phyloP scores from a whole-genome alignment of 1,140 invertebrate species.

The Delia radicum region DNA sequence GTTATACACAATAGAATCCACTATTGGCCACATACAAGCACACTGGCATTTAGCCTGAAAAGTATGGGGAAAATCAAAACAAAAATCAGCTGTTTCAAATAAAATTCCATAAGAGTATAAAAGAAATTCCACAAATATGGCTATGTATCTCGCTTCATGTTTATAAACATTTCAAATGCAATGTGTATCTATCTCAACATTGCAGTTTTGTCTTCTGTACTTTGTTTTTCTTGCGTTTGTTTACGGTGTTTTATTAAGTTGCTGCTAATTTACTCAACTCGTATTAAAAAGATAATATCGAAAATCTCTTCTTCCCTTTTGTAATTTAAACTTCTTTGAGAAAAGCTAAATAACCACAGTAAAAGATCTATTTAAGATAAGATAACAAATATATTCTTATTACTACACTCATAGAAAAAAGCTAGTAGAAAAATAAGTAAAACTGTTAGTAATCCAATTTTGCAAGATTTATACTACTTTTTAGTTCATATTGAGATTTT shows the following conservation, averaged over 20 bases:
- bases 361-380: neutral
- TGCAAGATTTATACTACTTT: too few relatives aligned
- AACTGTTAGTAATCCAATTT: too few relatives aligned
- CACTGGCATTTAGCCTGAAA: neutral
- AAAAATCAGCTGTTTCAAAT: constrained; percentile 16
- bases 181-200: neutral
- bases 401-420: too few relatives aligned
- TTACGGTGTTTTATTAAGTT: neutral
- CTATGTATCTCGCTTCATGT: neutral
- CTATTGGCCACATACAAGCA: neutral
- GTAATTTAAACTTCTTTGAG: neutral
- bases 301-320: neutral
- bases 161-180: neutral
- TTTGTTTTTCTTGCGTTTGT: neutral
- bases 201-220: neutral
- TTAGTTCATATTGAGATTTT: too few relatives aligned
- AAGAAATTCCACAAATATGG: neutral
- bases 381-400: neutral
- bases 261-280: neutral
- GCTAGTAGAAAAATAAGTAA: too few relatives aligned
- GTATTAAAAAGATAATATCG: neutral
- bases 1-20: constrained; percentile 8
- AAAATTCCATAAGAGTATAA: neutral
- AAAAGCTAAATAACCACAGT: neutral
- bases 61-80: neutral